Percentiles rank a stretch among this genome's conserved stretches.
Evolutionary conservation across 2,797 vertebrate species (phyloP).

Genomic region (Anas bernieri): DNA sequence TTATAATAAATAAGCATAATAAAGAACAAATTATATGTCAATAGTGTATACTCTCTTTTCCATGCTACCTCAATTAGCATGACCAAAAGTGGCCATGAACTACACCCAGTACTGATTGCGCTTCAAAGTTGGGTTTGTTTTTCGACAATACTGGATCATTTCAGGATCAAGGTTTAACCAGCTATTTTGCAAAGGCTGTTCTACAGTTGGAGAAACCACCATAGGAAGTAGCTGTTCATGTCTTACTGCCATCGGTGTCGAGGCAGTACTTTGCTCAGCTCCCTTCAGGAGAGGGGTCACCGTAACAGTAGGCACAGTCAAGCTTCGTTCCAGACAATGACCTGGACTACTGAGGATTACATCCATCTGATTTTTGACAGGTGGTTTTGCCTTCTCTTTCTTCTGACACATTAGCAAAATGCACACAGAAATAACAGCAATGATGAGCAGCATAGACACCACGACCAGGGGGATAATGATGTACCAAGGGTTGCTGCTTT

Average conservation of each 20-base stretch:
- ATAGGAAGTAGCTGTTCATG: constrained; percentile 36
- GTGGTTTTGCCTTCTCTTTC: constrained; percentile 77
- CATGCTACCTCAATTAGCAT: background rate
- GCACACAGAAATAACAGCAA: constrained; percentile 77
- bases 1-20: background rate
- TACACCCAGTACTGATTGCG: constrained; percentile 91
- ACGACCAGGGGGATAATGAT: constrained; percentile 80
- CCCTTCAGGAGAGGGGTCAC: constrained; percentile 84
- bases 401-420: constrained; percentile 79
- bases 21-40: background rate
- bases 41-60: background rate
- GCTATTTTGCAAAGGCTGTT: constrained; percentile 72
- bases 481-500: constrained; percentile 77
- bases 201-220: constrained; percentile 41
- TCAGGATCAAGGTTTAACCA: constrained; percentile 82
- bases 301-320: constrained; percentile 83
- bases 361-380: constrained; percentile 34
- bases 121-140: constrained; percentile 84
- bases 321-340: constrained; percentile 75
- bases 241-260: constrained; percentile 61
- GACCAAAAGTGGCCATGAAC: background rate
- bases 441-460: constrained; percentile 81
- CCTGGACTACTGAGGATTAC: constrained; percentile 43
- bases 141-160: constrained; percentile 81
- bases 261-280: constrained; percentile 57